Percentiles rank a stretch among this genome's conserved stretches.
phyloP scores from a whole-genome alignment of 2,113 vertebrate species.

The Riparia riparia region DNA sequence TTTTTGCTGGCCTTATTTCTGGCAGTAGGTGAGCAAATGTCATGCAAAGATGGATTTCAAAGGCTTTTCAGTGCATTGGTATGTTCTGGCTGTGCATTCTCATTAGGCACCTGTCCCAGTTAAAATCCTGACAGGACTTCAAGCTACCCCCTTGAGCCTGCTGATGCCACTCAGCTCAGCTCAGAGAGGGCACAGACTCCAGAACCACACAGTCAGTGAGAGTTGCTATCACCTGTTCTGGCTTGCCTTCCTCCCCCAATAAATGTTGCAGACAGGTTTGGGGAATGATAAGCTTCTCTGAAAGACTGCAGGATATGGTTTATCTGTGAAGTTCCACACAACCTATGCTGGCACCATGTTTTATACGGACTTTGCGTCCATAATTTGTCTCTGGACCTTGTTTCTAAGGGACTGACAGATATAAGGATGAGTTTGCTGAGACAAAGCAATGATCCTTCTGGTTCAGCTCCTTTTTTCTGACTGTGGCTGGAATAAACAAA shows the following conservation, averaged over 20 bases:
- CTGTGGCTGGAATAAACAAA: neutral
- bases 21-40: neutral
- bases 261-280: neutral
- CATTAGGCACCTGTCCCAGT: neutral
- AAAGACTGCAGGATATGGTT: neutral
- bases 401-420: neutral
- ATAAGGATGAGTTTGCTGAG: neutral
- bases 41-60: neutral
- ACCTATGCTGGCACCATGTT: neutral
- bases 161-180: neutral
- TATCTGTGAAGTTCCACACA: neutral
- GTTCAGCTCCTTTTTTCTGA: neutral
- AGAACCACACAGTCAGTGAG: neutral
- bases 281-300: neutral
- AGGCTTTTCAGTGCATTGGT: neutral
- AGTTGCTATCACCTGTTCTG: neutral
- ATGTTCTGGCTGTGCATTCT: neutral
- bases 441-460: neutral
- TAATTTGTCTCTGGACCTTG: neutral
- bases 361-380: neutral
- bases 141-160: neutral
- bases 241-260: neutral
- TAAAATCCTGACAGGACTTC: neutral
- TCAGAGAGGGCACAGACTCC: neutral
- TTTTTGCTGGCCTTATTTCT: neutral